Conservation (phyloP, 2,888 invertebrate genomes). For the Tetranychus piercei region DNA sequence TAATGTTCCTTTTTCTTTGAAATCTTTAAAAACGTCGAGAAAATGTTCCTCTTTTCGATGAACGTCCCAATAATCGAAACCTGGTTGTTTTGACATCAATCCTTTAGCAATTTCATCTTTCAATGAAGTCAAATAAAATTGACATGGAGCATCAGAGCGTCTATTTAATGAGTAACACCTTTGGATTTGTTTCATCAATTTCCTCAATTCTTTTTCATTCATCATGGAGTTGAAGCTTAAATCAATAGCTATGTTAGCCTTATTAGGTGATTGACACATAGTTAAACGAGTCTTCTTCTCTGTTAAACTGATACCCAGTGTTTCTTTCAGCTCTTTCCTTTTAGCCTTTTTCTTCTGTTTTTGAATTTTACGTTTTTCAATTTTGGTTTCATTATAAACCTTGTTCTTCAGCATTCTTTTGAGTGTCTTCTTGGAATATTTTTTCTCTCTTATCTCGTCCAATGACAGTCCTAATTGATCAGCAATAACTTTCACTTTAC, state of each 20-base stretch:
- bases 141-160: conserved; percentile 52
- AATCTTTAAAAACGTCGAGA: conserved; percentile 20
- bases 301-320: neutral
- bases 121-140: conserved; percentile 28
- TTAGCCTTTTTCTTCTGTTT: conserved; percentile 10
- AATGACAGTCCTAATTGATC: conserved; percentile 1
- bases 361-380: conserved; percentile 4
- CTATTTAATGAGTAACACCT: conserved; percentile 78
- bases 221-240: conserved; percentile 77
- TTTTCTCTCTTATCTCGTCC: conserved; percentile 6
- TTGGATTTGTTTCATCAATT: conserved; percentile 72
- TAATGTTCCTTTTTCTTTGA: conserved; percentile 43
- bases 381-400: neutral
- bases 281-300: neutral
- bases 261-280: conserved; percentile 40
- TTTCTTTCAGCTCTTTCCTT: conserved; percentile 8
- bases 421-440: conserved; percentile 1
- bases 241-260: conserved; percentile 59
- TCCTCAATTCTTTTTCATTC: conserved; percentile 63
- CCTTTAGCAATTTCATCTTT: conserved; percentile 34
- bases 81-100: conserved; percentile 60
- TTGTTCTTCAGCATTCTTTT: conserved; percentile 10
- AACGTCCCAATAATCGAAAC: conserved; percentile 81
- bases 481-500: neutral
- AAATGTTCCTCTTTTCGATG: conserved; percentile 21